These are phyloP conservation scores for Coelinius sp. DNA, from an alignment of 2,888 invertebrate genomes.

Conservation along the genomic window DNA sequence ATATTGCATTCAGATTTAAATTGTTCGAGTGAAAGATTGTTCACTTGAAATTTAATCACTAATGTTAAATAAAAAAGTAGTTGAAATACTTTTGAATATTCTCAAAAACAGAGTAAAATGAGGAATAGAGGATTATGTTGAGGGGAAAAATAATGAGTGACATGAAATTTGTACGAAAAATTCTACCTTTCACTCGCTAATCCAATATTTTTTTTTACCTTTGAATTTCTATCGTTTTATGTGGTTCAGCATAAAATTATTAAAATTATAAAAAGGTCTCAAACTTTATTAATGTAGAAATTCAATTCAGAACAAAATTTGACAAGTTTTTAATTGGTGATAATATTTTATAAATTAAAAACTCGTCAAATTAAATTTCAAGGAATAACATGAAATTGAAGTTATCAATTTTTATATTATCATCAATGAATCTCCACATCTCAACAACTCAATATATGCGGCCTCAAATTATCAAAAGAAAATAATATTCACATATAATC, in stretches of 20 bases:
- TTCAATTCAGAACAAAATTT: not conserved
- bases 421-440: not conserved
- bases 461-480: not conserved
- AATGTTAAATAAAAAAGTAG: too few species aligned
- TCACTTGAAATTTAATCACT: too few species aligned
- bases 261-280: not conserved
- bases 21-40: not conserved
- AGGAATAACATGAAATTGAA: not conserved
- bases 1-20: not conserved
- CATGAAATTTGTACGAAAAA: too few species aligned
- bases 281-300: not conserved
- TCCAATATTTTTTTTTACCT: too few species aligned
- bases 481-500: constrained; percentile 7
- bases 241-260: too few species aligned
- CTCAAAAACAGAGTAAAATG: too few species aligned
- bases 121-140: too few species aligned
- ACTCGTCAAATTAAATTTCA: not conserved
- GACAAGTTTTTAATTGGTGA: not conserved
- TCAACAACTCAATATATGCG: not conserved
- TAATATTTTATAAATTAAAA: not conserved
- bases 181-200: too few species aligned
- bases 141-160: too few species aligned
- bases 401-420: not conserved
- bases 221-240: too few species aligned
- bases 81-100: too few species aligned